Conservation (phyloP, 2,888 invertebrate genomes). For the Caenorhabditis sp. region DNA sequence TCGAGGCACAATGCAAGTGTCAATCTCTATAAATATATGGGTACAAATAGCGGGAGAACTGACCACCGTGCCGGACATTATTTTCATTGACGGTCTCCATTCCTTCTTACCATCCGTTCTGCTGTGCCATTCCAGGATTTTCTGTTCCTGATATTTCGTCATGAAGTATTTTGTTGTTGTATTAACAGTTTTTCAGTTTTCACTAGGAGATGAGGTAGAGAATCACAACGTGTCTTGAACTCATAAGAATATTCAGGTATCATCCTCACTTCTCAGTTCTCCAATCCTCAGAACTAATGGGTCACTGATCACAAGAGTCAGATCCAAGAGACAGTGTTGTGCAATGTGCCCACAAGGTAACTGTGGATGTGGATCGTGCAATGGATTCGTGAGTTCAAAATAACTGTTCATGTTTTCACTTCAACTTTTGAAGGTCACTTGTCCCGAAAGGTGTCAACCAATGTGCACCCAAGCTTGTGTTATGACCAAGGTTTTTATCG, state of each 20-base stretch:
- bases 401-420: background rate
- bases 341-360: constrained; percentile 70
- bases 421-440: constrained; percentile 52
- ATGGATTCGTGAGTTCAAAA: constrained; percentile 53
- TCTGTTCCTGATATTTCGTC: background rate
- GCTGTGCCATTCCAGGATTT: constrained; percentile 20
- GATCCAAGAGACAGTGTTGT: constrained; percentile 76
- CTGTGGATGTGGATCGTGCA: constrained; percentile 75
- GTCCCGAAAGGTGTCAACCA: constrained; percentile 72
- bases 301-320: constrained; percentile 51
- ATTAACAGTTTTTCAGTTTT: constrained; percentile 39
- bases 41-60: constrained; percentile 67
- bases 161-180: constrained; percentile 56
- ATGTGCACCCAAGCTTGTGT: constrained; percentile 74
- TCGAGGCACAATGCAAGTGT: constrained; percentile 66
- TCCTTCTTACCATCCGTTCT: constrained; percentile 6
- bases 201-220: constrained; percentile 36
- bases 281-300: constrained; percentile 33
- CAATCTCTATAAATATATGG: constrained; percentile 71
- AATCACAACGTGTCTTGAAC: too few relatives aligned
- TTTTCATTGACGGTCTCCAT: constrained; percentile 25
- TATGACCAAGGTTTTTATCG: constrained; percentile 56
- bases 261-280: constrained; percentile 21
- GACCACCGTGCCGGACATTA: constrained; percentile 64
- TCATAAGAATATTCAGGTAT: constrained; percentile 16